A percentile compares a stretch with the other conserved stretches of the same genome.
These are phyloP conservation scores for Luperina nickerlii DNA, from an alignment of 2,888 invertebrate species.

Conservation along the genomic window DNA sequence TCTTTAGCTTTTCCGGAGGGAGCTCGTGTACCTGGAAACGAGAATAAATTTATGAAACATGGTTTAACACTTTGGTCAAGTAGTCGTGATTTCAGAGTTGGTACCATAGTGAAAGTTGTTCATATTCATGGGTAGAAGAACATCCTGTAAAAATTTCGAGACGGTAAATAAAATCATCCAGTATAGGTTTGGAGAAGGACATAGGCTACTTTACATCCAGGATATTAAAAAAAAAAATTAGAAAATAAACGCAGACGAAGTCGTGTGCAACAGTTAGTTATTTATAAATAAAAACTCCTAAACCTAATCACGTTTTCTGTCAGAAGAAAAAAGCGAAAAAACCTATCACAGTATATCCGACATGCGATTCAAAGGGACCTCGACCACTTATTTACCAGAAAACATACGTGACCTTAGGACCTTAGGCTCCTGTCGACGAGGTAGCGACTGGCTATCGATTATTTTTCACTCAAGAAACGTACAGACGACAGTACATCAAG, in stretches of 20 bases:
- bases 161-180: too few relatives aligned
- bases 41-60: neutral
- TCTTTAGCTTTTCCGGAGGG: slow-evolving; percentile 96
- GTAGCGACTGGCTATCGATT: too few relatives aligned
- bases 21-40: slow-evolving; percentile 96
- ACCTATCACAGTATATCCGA: neutral
- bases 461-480: too few relatives aligned
- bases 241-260: neutral
- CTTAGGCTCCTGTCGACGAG: neutral
- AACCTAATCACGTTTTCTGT: neutral
- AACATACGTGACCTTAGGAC: neutral
- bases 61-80: neutral
- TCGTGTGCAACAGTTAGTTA: neutral
- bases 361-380: neutral
- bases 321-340: neutral
- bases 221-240: neutral
- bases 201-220: neutral
- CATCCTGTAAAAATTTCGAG: too few relatives aligned
- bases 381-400: neutral
- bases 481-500: too few relatives aligned
- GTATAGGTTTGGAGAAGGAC: neutral
- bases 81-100: too few relatives aligned
- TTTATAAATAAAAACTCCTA: neutral
- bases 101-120: too few relatives aligned
- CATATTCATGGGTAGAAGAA: too few relatives aligned